Evolutionary conservation across 2,888 invertebrate species (phyloP).

Genomic region (Leptinotarsa rubiginosa): DNA sequence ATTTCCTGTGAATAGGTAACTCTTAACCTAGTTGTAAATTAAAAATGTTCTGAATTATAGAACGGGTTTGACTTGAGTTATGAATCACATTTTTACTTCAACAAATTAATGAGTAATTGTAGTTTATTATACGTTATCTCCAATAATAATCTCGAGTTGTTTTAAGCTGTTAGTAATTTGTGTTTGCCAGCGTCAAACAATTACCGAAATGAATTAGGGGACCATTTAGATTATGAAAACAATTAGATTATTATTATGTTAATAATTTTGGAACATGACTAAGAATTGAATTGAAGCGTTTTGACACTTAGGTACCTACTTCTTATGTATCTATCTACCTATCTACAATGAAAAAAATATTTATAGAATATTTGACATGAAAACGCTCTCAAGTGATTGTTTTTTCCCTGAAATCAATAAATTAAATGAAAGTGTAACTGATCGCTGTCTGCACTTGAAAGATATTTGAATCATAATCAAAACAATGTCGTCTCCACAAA

Average conservation of each 20-base stretch:
- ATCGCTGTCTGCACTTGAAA: too few relatives aligned
- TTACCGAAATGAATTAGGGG: neutral
- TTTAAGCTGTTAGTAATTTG: neutral
- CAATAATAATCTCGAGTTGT: neutral
- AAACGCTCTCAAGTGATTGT: too few relatives aligned
- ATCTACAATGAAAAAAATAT: too few relatives aligned
- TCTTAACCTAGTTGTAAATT: slow-evolving; percentile 39
- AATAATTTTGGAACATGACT: neutral
- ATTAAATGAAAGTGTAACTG: too few relatives aligned
- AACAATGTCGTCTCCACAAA: too few relatives aligned
- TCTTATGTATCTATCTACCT: too few relatives aligned
- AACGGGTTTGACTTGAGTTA: slow-evolving; percentile 28
- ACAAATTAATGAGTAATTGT: slow-evolving; percentile 9
- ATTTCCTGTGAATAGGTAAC: slow-evolving; percentile 40
- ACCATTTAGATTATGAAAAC: neutral
- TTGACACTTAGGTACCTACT: too few relatives aligned
- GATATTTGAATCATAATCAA: too few relatives aligned
- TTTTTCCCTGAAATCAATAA: too few relatives aligned
- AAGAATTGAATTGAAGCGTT: too few relatives aligned
- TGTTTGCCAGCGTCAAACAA: neutral
- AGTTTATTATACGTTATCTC: slow-evolving; percentile 10
- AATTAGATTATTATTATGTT: neutral
- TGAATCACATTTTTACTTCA: slow-evolving; percentile 5
- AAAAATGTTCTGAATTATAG: slow-evolving; percentile 26
- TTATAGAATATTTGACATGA: too few relatives aligned